A percentile compares a stretch with the other conserved stretches of the same genome.
Evolutionary conservation across 2,888 invertebrate species (phyloP).

Genomic region (Callinectes sapidus): DNA sequence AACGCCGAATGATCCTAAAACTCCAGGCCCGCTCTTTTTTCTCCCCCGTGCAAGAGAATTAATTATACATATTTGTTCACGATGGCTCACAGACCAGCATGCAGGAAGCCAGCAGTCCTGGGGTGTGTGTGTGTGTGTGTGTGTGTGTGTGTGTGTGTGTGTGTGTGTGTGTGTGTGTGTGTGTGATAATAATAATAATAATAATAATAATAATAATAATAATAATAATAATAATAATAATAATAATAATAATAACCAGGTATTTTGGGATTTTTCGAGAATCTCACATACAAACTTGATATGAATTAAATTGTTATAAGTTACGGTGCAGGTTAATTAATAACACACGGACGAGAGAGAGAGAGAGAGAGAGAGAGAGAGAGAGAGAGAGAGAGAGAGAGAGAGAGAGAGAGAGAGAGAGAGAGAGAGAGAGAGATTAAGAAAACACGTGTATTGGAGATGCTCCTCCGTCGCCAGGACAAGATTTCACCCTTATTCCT

Average conservation of each 20-base stretch:
- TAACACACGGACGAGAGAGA: neutral
- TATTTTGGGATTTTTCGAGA: no score
- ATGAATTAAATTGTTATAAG: no score
- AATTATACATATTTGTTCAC: slow-evolving; percentile 34
- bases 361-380: slow-evolving; percentile 36
- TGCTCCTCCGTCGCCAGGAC: neutral
- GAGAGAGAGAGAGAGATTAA: neutral
- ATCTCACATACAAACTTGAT: no score
- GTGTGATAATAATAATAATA: neutral
- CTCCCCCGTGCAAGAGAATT: slow-evolving; percentile 33
- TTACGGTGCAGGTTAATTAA: no score
- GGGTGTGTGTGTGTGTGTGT: slow-evolving; percentile 10
- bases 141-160: slow-evolving; percentile 24
- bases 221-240: no score
- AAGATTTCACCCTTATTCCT: neutral
- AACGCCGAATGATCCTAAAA: slow-evolving; percentile 41
- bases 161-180: neutral
- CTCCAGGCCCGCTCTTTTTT: slow-evolving; percentile 42
- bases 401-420: neutral
- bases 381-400: slow-evolving; percentile 23
- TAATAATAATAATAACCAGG: no score
- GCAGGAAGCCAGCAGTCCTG: neutral
- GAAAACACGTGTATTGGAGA: neutral
- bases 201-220: no score
- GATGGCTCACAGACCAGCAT: neutral